Evolutionary conservation across 2,113 vertebrate species (phyloP), one percentile per base, ranked within the genome.

Genomic region (Astur gentilis): DNA sequence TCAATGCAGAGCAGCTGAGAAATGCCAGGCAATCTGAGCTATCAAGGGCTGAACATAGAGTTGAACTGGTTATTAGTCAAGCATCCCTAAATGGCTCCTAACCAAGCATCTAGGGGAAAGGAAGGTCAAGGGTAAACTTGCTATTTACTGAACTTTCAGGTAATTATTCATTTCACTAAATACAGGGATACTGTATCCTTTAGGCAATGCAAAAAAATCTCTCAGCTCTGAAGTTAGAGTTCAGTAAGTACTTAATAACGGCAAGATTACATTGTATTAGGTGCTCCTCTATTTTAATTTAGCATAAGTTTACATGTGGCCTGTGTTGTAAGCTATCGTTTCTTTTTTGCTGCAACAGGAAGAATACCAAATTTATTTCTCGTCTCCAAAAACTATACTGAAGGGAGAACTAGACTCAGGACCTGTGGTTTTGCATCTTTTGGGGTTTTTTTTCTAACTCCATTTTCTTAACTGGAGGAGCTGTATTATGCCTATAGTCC

Each of bases 211-310:
- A 91, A 83, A 93, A 38, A 97, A 83, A 52, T 45, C 70, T 44
- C 70, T 87, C 6, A 8, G 44, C 45, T 45, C 93, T 96, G 92
- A 89, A 95, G 73, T 89, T 94, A 26, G 61, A 94, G 93, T 96
- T 97, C 80, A 97, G 75, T 94, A 91, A 90, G 92, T 87, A 52
- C 69, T 98, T 97, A 98, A 97, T 94, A 94, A 95, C 82, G 91
- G 73, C 81, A 97, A 97, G 96, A 95, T 95, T 89, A 45, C 21
- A 62, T 93, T 1, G 2, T 61, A 38, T 93, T 75, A 87, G 60
- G 40, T 62, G 60, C 50, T 87, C 29, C 71, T 61, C 47, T 85
- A n/a, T 87, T 94, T 83, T 86, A 94, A 91, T 88, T 73, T 67
- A 65, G 52, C 52, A 36, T 57, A 77, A 52, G 36, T 76, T 93